Percentiles rank a stretch among this genome's conserved stretches.
These are phyloP conservation scores for Electrophaes corylata DNA, from an alignment of 2,888 invertebrate species.

Conservation along the genomic window DNA sequence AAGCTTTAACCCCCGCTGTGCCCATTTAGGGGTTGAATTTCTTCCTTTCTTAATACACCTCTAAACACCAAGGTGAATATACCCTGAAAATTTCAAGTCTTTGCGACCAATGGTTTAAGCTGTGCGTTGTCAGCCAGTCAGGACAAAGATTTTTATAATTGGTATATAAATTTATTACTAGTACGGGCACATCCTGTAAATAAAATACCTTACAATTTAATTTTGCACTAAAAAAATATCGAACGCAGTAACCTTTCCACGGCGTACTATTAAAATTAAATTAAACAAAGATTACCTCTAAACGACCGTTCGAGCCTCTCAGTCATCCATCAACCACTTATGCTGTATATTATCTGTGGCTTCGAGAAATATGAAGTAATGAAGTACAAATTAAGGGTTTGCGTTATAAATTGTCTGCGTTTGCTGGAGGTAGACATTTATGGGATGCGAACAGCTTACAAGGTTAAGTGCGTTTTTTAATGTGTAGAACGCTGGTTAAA, in stretches of 20 bases:
- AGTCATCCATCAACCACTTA: conserved; percentile 62
- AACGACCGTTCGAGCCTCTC: conserved; percentile 53
- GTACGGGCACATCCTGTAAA: too few species aligned
- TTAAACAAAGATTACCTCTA: conserved; percentile 73
- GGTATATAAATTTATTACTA: too few species aligned
- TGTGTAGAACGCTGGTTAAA: not conserved
- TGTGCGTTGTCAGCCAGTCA: too few species aligned
- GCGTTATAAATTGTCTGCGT: conserved; percentile 49
- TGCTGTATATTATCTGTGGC: conserved; percentile 40
- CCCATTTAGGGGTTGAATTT: too few species aligned
- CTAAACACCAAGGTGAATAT: too few species aligned
- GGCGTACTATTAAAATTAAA: conserved; percentile 71
- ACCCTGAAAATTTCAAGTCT: too few species aligned
- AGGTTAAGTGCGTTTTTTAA: not conserved
- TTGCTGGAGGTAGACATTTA: conserved; percentile 45
- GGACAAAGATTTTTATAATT: too few species aligned
- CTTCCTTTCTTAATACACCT: too few species aligned
- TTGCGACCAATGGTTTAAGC: too few species aligned
- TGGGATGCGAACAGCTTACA: conserved; percentile 38
- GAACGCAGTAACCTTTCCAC: conserved; percentile 52
- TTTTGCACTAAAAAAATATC: conserved; percentile 30
- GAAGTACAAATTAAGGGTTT: conserved; percentile 60
- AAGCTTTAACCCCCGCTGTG: too few species aligned
- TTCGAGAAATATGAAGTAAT: conserved; percentile 69
- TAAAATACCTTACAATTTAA: not conserved